Base-by-base conservation (phyloP, 2,888 invertebrate species). In the Hofmannophila pseudospretella region DNA sequence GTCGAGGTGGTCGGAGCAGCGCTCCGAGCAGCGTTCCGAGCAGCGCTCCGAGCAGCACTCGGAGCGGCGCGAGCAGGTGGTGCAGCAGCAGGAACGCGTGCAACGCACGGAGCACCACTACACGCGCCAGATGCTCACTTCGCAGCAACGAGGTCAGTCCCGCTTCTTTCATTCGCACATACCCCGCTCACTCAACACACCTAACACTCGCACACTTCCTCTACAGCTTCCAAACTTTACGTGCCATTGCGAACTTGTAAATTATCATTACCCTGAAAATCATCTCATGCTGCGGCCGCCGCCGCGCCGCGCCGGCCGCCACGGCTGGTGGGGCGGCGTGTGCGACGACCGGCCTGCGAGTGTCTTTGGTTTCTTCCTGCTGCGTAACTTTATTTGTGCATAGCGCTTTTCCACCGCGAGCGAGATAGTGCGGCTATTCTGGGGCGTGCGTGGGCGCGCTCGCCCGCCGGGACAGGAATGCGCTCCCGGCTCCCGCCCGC, bases 61-160 rank as follows among this genome's bases (percentile, higher is more conserved):
- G 45, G 68, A 70, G 57, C 59, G 57, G 42, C 66, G 67, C 43
- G 67, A 82, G 67, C 80, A 77, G 57, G 81, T 86, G 59, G 85
- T 88, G 64, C 89, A 89, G 74, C 88, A 89, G 67, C 87, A 88
- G 61, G 67, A 73, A 64, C 59, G 64, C 51, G 67, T 71, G 34
- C 76, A 76, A 67, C 77, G 79, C 72, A 93, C 92, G 58, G 94
- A 94, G 87, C 93, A 93, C 78, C 93, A 92, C 76, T 91, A 92
- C 84, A 92, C 93, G 58, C 89, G 93, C 69, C 94, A 94, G 85
- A 89, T 93, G 87, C 92, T 92, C 85, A 84, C 88, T 60, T 92
- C 92, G 78, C 93, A 93, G 86, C 16, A 16, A 16, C 90, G 91
- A 92, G 92, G 93, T 91, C 77, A 87, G 90, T 88, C 48, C 41